phyloP scores from a whole-genome alignment of 2,797 vertebrate genomes.

The Astyanax mexicanus region DNA sequence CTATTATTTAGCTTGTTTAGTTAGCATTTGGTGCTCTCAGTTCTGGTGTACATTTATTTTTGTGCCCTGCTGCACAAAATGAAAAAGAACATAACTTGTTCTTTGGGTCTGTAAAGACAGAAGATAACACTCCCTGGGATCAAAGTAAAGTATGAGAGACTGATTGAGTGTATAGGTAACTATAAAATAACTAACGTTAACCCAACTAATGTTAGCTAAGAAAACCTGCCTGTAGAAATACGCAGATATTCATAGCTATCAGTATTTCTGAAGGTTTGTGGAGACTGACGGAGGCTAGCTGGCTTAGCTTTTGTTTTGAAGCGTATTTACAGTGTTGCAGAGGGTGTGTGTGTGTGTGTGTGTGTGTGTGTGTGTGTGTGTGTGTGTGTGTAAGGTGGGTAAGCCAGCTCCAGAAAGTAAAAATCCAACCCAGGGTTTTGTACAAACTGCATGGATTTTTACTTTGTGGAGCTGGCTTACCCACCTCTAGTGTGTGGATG shows the following conservation, averaged over 20 bases:
- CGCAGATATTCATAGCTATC: background rate
- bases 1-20: too few species aligned
- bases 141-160: constrained; percentile 1
- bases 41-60: background rate
- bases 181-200: too few species aligned
- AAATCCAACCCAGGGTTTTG: too few species aligned
- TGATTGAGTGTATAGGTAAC: background rate
- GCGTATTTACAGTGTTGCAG: constrained; percentile 43
- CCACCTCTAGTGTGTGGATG: too few species aligned
- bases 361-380: too few species aligned
- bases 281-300: constrained; percentile 31
- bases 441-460: too few species aligned
- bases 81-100: constrained; percentile 10
- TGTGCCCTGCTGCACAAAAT: background rate
- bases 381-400: too few species aligned
- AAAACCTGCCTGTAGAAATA: too few species aligned
- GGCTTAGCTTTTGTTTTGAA: constrained; percentile 50
- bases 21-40: background rate
- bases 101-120: constrained; percentile 1
- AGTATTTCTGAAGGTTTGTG: background rate
- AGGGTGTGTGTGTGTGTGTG: too few species aligned
- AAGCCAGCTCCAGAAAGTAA: too few species aligned
- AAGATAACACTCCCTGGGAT: background rate
- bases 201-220: too few species aligned
- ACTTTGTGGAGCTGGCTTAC: too few species aligned